Evolutionary conservation across 2,797 vertebrate genomes (phyloP).

Genomic region (Enteromius anoplus): DNA sequence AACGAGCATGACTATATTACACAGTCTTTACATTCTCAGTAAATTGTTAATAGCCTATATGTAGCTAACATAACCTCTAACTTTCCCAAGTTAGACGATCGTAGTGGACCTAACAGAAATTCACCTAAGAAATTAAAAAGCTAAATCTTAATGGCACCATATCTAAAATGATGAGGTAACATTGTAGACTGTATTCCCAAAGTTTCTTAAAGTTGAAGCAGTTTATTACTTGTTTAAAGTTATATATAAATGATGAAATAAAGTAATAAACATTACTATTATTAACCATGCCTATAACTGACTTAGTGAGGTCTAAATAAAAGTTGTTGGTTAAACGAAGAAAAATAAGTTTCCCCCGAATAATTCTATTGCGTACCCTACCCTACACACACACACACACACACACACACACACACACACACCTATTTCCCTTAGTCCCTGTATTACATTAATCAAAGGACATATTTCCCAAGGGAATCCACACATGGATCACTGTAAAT

Average conservation of each 20-base stretch:
- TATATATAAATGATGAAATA: background rate
- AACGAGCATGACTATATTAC: background rate
- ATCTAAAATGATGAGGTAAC: background rate
- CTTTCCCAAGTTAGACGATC: background rate
- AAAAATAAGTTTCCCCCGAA: background rate
- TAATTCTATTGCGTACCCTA: background rate
- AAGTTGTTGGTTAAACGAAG: conserved; percentile 1
- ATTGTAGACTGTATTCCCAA: background rate
- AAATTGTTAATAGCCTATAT: background rate
- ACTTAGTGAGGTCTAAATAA: background rate
- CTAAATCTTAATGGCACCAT: background rate
- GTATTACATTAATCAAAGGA: conserved; percentile 90
- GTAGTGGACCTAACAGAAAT: background rate
- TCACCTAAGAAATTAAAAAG: background rate
- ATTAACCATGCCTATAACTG: background rate
- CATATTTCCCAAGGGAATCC: conserved; percentile 84
- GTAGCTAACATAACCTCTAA: background rate
- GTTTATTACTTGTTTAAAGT: background rate
- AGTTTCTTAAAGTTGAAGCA: background rate
- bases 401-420: conserved; percentile 56
- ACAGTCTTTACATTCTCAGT: background rate
- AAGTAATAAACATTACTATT: background rate
- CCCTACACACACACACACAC: background rate
- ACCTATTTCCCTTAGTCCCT: conserved; percentile 78
- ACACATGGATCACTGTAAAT: conserved; percentile 87